A percentile compares a stretch with the other conserved stretches of the same genome.
These are phyloP conservation scores for Macropodus opercularis DNA, from an alignment of 2,797 vertebrate genomes.

Conservation along the genomic window DNA sequence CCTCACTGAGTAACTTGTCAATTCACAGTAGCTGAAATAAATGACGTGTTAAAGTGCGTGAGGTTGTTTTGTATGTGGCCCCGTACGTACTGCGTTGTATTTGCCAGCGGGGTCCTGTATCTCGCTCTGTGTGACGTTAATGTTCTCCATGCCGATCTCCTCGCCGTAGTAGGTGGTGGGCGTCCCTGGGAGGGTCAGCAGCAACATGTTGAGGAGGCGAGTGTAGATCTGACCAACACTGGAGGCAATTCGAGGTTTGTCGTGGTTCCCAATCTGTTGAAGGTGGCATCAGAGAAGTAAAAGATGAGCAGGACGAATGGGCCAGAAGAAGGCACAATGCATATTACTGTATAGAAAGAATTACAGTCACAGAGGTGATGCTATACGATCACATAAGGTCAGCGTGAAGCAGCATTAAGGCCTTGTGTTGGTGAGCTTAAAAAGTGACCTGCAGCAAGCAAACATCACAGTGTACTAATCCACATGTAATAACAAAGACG, in stretches of 20 bases:
- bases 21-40: too few species aligned
- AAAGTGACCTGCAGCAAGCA: not conserved
- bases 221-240: conserved; percentile 82
- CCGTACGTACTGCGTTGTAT: conserved; percentile 71
- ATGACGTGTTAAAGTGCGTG: not conserved
- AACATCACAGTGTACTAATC: not conserved
- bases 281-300: not conserved
- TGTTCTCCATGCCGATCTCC: conserved; percentile 95
- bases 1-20: too few species aligned
- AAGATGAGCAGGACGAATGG: too few species aligned
- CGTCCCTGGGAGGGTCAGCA: conserved; percentile 95
- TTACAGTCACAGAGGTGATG: not conserved
- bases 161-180: conserved; percentile 96
- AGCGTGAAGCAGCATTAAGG: not conserved
- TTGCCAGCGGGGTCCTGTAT: conserved; percentile 76
- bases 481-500: not conserved
- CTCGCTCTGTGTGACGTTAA: conserved; percentile 75
- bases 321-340: not conserved
- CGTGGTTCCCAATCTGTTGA: conserved; percentile 89
- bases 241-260: conserved; percentile 85
- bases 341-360: not conserved
- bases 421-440: not conserved
- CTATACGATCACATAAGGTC: too few species aligned
- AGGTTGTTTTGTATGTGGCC: not conserved
- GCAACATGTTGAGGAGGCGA: conserved; percentile 90